phyloP scores from a whole-genome alignment of 1,140 invertebrate species.

The Conopomorpha cramerella region DNA sequence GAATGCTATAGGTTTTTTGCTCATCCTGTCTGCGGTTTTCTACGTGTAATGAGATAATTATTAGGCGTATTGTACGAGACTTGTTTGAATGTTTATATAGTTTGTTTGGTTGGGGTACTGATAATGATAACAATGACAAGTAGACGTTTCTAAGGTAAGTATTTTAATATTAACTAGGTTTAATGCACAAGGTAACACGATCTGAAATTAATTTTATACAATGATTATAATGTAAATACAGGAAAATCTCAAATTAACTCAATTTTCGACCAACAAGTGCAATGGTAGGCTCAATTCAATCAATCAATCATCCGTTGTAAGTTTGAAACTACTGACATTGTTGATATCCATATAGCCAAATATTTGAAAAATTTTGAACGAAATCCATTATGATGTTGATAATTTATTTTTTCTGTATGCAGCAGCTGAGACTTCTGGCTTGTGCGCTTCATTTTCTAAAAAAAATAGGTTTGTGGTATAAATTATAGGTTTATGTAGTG shows the following conservation, averaged over 20 bases:
- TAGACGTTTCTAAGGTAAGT: not conserved
- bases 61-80: not conserved
- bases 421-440: no score
- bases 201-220: no score
- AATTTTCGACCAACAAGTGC: no score
- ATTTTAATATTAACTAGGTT: no score
- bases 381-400: not conserved
- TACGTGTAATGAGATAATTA: no score
- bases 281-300: no score
- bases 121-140: not conserved
- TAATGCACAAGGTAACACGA: no score
- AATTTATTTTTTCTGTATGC: not conserved
- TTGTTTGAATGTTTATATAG: not conserved
- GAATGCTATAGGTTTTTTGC: constrained; percentile 52
- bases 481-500: not conserved
- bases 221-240: no score
- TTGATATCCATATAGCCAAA: not conserved
- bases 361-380: not conserved
- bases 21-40: constrained; percentile 33
- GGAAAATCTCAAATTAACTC: no score
- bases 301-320: no score
- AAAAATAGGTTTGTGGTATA: not conserved
- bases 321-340: no score
- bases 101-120: not conserved
- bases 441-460: no score